Evolutionary conservation across 2,888 invertebrate species (phyloP).

Genomic region (Tetramorium bicarinatum): DNA sequence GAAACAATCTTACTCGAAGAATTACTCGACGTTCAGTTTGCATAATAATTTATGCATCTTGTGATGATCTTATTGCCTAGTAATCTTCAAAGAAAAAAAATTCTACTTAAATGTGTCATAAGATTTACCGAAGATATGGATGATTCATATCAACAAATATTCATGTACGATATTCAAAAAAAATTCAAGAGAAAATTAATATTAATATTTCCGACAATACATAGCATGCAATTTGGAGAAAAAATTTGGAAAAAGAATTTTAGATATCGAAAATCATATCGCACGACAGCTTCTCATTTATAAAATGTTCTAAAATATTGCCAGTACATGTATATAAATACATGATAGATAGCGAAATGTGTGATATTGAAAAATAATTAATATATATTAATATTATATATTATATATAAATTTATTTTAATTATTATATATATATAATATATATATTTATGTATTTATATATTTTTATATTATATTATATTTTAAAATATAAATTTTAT

Average conservation of each 20-base stretch:
- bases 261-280: background rate
- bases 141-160: background rate
- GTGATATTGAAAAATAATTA: too few relatives aligned
- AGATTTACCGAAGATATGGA: background rate
- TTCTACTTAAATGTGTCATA: background rate
- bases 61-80: background rate
- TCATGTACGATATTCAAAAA: background rate
- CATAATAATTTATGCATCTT: conserved; percentile 19
- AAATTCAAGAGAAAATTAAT: background rate
- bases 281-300: background rate
- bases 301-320: background rate
- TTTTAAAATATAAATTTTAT: too few relatives aligned
- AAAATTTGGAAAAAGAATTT: background rate
- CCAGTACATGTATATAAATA: background rate
- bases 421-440: too few relatives aligned
- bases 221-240: background rate
- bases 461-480: too few relatives aligned
- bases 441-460: too few relatives aligned
- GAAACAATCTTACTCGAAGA: conserved; percentile 8
- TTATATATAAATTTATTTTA: too few relatives aligned
- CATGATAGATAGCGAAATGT: too few relatives aligned
- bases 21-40: background rate
- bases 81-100: conserved; percentile 11
- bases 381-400: too few relatives aligned
- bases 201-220: background rate